A percentile compares a stretch with the other conserved stretches of the same genome.
These are phyloP conservation scores for Gastrophryne carolinensis DNA, from an alignment of 2,797 vertebrate genomes.

Conservation along the genomic window DNA sequence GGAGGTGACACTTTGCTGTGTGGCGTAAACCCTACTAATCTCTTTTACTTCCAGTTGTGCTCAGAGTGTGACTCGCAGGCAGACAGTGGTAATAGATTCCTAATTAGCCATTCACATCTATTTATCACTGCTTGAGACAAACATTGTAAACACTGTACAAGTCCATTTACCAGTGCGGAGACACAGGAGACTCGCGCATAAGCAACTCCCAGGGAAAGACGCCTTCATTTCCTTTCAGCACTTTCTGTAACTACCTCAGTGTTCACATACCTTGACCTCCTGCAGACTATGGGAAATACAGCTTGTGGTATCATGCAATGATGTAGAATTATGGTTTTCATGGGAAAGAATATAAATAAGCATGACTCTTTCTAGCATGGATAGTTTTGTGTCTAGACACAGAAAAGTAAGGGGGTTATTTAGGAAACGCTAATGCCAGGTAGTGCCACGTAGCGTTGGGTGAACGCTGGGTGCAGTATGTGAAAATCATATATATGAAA, in stretches of 20 bases:
- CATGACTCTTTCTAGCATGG: too few relatives aligned
- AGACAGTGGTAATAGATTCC: conserved; percentile 48
- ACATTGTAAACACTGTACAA: conserved; percentile 38
- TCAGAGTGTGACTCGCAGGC: conserved; percentile 41
- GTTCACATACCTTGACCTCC: neutral
- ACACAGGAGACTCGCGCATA: conserved; percentile 43
- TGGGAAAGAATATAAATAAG: neutral
- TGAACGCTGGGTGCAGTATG: too few relatives aligned
- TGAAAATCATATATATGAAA: too few relatives aligned
- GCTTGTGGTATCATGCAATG: neutral
- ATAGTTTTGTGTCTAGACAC: too few relatives aligned
- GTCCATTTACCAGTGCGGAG: conserved; percentile 39
- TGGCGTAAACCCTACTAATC: conserved; percentile 31
- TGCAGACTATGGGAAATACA: neutral
- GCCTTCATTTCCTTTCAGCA: neutral
- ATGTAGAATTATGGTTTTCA: neutral
- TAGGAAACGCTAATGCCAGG: too few relatives aligned
- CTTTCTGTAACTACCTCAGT: neutral
- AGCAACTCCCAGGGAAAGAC: conserved; percentile 8
- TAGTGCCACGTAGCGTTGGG: too few relatives aligned
- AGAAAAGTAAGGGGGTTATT: too few relatives aligned
- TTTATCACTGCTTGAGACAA: conserved; percentile 49
- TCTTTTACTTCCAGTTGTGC: conserved; percentile 43
- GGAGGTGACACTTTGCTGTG: conserved; percentile 2
- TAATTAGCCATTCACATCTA: conserved; percentile 43